Conservation (phyloP, 2,797 vertebrate species). For the Poliocrania exsul region DNA sequence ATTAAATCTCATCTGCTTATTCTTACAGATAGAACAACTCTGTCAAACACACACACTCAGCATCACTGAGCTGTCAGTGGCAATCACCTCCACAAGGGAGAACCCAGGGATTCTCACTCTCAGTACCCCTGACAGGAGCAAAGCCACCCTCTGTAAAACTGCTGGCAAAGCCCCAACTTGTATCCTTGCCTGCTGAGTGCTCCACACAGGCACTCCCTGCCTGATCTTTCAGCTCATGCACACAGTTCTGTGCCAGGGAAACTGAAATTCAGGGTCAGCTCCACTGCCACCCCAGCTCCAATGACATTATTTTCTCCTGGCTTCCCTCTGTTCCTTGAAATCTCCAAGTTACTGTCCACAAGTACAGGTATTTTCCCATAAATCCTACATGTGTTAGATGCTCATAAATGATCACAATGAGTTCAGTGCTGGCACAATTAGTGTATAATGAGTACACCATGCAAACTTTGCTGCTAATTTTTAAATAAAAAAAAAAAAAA, state of each 20-base stretch:
- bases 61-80: not conserved
- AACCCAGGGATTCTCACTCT: not conserved
- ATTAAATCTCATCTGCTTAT: not conserved
- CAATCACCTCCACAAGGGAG: not conserved
- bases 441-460: not conserved
- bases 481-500: not conserved
- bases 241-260: not conserved
- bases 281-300: not conserved
- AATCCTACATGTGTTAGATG: not conserved
- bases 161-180: not conserved
- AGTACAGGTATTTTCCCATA: not conserved
- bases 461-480: not conserved
- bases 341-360: not conserved
- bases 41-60: not conserved
- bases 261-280: not conserved
- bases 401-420: not conserved
- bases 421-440: not conserved
- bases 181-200: not conserved
- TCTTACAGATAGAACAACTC: not conserved
- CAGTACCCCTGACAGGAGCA: not conserved
- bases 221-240: not conserved
- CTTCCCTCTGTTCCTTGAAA: not conserved
- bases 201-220: not conserved
- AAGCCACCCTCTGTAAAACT: not conserved
- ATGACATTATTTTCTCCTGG: not conserved